These are phyloP conservation scores for Arctopsyche grandis DNA, from an alignment of 1,140 invertebrate species.

Conservation along the genomic window DNA sequence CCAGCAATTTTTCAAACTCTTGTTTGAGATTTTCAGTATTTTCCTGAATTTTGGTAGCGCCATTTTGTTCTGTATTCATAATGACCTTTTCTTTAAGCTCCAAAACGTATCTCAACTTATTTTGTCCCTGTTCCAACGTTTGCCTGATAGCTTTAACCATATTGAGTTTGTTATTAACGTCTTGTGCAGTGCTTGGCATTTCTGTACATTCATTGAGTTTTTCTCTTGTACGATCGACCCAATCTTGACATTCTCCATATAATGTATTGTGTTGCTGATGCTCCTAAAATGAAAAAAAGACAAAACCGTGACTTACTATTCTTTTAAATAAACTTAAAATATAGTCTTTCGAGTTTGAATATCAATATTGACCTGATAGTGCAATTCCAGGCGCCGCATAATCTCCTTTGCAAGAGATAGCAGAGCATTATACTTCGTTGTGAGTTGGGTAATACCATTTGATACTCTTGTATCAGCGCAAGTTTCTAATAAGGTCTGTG, in stretches of 20 bases:
- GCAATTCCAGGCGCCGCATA: conserved; percentile 88
- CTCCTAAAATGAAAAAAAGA: conserved; percentile 69
- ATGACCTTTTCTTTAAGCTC: conserved; percentile 93
- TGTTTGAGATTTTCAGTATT: conserved; percentile 87
- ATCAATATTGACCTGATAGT: conserved; percentile 76
- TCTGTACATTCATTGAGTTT: conserved; percentile 82
- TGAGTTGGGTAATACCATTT: conserved; percentile 92
- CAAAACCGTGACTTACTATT: no score
- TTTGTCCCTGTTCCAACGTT: conserved; percentile 89
- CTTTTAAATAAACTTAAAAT: conserved; percentile 25
- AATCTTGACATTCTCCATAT: conserved; percentile 91
- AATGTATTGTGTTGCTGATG: conserved; percentile 90
- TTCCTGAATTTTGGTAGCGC: conserved; percentile 87
- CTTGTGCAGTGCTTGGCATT: conserved; percentile 78
- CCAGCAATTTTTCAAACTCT: conserved; percentile 87
- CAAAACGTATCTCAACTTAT: conserved; percentile 88
- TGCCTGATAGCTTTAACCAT: conserved; percentile 85
- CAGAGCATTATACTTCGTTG: conserved; percentile 94
- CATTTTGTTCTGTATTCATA: conserved; percentile 88
- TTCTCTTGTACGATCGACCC: conserved; percentile 87
- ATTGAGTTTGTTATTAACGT: conserved; percentile 86
- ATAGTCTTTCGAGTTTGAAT: conserved; percentile 37
- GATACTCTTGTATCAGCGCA: conserved; percentile 93
- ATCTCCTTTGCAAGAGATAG: conserved; percentile 92
- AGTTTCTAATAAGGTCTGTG: conserved; percentile 88